These are phyloP conservation scores for Macrophya alboannulata DNA, from an alignment of 2,888 invertebrate genomes.

Conservation along the genomic window DNA sequence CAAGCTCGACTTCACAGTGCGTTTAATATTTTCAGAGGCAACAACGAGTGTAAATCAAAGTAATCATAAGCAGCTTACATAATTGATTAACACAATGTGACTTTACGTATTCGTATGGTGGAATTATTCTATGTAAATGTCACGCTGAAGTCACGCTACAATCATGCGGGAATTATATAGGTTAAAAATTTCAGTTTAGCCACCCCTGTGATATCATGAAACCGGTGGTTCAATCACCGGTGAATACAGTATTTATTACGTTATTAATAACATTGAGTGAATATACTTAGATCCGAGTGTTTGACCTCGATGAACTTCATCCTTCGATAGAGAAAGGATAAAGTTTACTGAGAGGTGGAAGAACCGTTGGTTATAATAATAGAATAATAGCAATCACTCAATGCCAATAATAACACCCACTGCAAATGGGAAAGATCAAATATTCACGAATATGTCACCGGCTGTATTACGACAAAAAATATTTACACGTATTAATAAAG, in stretches of 20 bases:
- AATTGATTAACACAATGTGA: slow-evolving; percentile 24
- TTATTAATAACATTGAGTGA: background rate
- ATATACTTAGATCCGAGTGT: background rate
- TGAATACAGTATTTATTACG: background rate
- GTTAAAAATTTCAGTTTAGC: background rate
- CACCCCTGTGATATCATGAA: background rate
- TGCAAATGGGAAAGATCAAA: background rate
- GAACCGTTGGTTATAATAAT: background rate
- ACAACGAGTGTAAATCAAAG: slow-evolving; percentile 4
- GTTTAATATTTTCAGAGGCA: background rate
- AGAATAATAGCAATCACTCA: background rate
- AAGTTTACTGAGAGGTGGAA: background rate
- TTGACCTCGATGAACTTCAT: background rate
- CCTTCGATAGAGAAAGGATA: background rate
- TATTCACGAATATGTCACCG: background rate
- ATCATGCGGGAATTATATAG: background rate
- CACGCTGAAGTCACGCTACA: background rate
- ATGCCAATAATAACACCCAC: background rate
- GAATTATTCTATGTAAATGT: background rate
- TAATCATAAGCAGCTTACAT: slow-evolving; percentile 45
- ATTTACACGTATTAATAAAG: background rate
- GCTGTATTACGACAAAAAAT: background rate
- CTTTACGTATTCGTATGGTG: background rate
- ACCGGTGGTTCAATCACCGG: background rate
- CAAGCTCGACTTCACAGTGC: background rate